A percentile compares a stretch with the other conserved stretches of the same genome.
Conservation (phyloP, 2,888 invertebrate species). For the Hirtodrosophila trivittata region DNA sequence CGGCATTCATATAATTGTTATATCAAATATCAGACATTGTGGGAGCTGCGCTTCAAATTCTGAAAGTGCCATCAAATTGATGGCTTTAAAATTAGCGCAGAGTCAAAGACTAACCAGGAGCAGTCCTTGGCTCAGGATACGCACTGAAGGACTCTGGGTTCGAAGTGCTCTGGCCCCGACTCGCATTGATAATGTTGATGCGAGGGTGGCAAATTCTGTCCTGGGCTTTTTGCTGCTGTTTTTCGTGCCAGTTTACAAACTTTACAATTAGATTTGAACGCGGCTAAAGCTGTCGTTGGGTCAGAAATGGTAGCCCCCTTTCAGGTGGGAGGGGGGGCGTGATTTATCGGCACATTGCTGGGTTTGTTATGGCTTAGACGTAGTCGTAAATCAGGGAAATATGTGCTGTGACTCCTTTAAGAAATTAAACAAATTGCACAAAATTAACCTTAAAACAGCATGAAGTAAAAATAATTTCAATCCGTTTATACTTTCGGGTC, state of each 20-base stretch:
- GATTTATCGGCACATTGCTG: conserved; percentile 70
- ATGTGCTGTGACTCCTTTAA: conserved; percentile 44
- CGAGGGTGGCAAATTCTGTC: conserved; percentile 43
- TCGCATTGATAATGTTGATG: conserved; percentile 64
- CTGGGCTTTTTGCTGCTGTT: conserved; percentile 41
- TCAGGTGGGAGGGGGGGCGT: conserved; percentile 34
- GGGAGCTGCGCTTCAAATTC: conserved; percentile 61
- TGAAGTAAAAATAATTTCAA: conserved; percentile 28
- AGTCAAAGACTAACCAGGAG: conserved; percentile 24
- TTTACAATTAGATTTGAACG: conserved; percentile 73
- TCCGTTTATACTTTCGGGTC: conserved; percentile 15
- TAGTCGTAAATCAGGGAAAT: conserved; percentile 64
- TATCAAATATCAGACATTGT: conserved; percentile 69
- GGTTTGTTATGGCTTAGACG: conserved; percentile 43
- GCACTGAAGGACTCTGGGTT: conserved; percentile 6
- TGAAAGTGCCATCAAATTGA: conserved; percentile 68
- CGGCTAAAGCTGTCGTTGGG: conserved; percentile 50
- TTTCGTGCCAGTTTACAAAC: conserved; percentile 62
- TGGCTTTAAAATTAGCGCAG: conserved; percentile 72
- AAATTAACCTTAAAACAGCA: conserved; percentile 18
- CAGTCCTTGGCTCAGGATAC: too few species aligned
- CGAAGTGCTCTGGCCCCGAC: conserved; percentile 13
- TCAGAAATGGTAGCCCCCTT: conserved; percentile 6
- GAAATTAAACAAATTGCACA: conserved; percentile 35
- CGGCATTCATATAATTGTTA: conserved; percentile 71